Percentiles rank a stretch among this genome's conserved stretches.
Evolutionary conservation across 2,888 invertebrate species (phyloP).

Genomic region (Linnaemya vulpina): DNA sequence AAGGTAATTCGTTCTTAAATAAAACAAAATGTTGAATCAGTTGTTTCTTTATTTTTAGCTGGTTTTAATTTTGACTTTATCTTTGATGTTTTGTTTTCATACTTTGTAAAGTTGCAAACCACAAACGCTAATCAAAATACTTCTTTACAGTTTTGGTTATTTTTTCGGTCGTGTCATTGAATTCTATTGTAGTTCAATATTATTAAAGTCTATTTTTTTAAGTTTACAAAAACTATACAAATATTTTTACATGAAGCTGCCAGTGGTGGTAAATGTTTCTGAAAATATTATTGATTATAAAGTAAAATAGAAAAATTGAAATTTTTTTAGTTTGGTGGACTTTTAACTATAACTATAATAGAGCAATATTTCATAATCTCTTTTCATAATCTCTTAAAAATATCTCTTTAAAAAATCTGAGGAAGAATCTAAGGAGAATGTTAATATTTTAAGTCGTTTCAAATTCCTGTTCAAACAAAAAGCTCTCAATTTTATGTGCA

Average conservation of each 20-base stretch:
- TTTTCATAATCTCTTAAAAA: too few relatives aligned
- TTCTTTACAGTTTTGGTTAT: slow-evolving; percentile 9
- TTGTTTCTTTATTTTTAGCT: neutral
- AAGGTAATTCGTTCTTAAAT: slow-evolving; percentile 44
- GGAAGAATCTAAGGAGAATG: too few relatives aligned
- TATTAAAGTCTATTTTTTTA: slow-evolving; percentile 7
- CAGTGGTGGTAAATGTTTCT: slow-evolving; percentile 2
- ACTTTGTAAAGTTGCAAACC: slow-evolving; percentile 28
- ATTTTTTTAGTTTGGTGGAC: neutral
- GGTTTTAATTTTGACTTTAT: neutral
- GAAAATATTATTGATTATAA: neutral
- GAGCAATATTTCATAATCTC: too few relatives aligned
- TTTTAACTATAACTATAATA: too few relatives aligned
- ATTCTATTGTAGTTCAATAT: slow-evolving; percentile 22
- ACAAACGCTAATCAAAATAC: slow-evolving; percentile 8
- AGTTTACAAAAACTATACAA: neutral
- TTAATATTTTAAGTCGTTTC: too few relatives aligned
- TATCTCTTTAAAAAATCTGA: too few relatives aligned
- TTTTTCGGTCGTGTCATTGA: slow-evolving; percentile 35
- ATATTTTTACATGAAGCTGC: too few relatives aligned
- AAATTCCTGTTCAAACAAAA: too few relatives aligned
- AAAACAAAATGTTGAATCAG: slow-evolving; percentile 23
- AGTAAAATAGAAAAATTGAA: neutral
- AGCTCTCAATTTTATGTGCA: too few relatives aligned
- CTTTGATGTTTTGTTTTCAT: neutral